Base-by-base conservation (phyloP, 53 echinoderm and acorn worm species). In the Arbacia lixula region DNA sequence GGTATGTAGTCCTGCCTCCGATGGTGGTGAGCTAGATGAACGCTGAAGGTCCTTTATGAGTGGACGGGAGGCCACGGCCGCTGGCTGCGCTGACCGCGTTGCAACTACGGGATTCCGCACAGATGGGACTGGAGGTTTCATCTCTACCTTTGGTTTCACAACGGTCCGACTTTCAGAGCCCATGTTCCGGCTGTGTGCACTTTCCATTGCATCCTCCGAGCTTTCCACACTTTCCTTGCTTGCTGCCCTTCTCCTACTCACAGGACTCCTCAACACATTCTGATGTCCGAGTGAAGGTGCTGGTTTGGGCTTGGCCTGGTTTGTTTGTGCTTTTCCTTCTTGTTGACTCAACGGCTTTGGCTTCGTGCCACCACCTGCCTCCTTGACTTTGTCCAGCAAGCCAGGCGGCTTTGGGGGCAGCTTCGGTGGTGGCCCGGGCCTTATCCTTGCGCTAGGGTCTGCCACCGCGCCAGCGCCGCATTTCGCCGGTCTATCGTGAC, bases 381-480 rank as follows among this genome's bases (percentile, higher is more conserved):
- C 82, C n/a, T 63, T 81, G 32, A 81, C 64, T 33, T 81, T 81
- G 6, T 80, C 81, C 42, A 89, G 78, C 37, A 89, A 55, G 26
- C 79, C 78, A 5, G 89, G 77, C 11, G 89, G 89, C 36, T 89
- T 89, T 25, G 89, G 89, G 2, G 89, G 89, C 16, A 88, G 76
- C 74, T 88, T 88, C 29, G 89, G 89, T 10, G 85, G 89, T 16
- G 78, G 64, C 57, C 66, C 79, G 55, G 12, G 56, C 3, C 37
- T 51, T n/a, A 41, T 1, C 73, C 33, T 73, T 38, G 58, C 36
- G 12, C 38, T 76, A 0, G n/a, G 26, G 24, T 69, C 71, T 16
- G 46, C 46, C 8, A 14, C 46, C 8, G 8, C 46, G 8, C 46
- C 46, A 46, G 8, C 46, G n/a, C n/a, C n/a, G 46, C 46, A 10